Evolutionary conservation across 64 coral and sea anemone species (phyloP).

Genomic region (Actinia tenebrosa): DNA sequence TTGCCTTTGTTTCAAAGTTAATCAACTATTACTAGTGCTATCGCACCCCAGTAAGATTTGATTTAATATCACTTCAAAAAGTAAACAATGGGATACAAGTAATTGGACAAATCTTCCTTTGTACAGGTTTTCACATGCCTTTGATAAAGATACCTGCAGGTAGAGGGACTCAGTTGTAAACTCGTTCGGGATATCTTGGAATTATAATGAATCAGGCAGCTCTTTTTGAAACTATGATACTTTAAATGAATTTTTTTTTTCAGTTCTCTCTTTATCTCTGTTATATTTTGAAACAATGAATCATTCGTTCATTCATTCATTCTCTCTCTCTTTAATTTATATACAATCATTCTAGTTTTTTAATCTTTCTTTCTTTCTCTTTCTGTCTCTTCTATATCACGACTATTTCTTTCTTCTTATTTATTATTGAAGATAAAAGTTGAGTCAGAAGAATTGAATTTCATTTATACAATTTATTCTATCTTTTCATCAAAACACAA

Average conservation of each 20-base stretch:
- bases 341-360: no score
- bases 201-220: background rate
- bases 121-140: background rate
- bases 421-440: no score
- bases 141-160: background rate
- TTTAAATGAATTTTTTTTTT: no score
- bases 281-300: no score
- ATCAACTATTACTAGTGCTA: background rate
- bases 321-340: no score
- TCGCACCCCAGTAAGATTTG: background rate
- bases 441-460: background rate
- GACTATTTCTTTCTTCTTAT: no score
- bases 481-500: no score
- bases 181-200: background rate
- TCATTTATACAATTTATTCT: no score
- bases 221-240: background rate
- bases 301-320: no score
- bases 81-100: background rate
- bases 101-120: background rate
- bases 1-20: conserved; percentile 14
- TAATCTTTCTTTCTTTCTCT: no score
- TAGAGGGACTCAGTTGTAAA: background rate
- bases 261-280: no score
- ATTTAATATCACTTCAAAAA: conserved; percentile 1
- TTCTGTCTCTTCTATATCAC: no score